Base-by-base conservation (phyloP, 2,888 invertebrate species). In the Didymodactylos carnosus region DNA sequence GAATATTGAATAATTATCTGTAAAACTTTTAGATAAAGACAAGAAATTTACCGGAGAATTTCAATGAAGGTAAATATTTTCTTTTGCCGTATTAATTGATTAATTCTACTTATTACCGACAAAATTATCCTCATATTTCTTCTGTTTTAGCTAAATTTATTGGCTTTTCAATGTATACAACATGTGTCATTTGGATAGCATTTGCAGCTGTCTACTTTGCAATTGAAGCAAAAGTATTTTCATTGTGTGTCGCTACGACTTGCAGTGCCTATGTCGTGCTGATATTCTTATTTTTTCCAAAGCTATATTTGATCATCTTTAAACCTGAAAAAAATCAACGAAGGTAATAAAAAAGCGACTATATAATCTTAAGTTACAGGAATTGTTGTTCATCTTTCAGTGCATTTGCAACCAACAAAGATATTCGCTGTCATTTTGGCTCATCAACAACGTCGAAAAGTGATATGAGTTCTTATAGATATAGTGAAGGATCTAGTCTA, bases 111-210 rank as follows among this genome's bases (percentile, higher is more conserved):
- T n/a, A n/a, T n/a, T n/a, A n/a, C n/a, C n/a, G n/a, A n/a, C n/a
- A n/a, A n/a, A n/a, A n/a, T n/a, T n/a, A n/a, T n/a, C n/a, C n/a
- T n/a, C n/a, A n/a, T n/a, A n/a, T n/a, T n/a, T n/a, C n/a, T n/a
- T n/a, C n/a, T n/a, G n/a, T n/a, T n/a, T n/a, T n/a, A 77, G 82
- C 82, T 41, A 85, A 85, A 78, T 85, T 84, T 77, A 89, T 89
- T 77, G 89, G 97, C 88, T 97, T 98, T 85, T 94, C 95, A 35
- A 97, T 98, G 97, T 98, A 94, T 85, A 94, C 94, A 62, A 95
- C 94, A 39, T 93, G 94, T 83, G 91, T 94, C 77, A 94, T 95
- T 81, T 97, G 97, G 97, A 86, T 94, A 77, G 97, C 97, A 27
- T 97, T 97, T 84, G 92, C 97, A 75, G 94, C 95, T 10, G 87